These are phyloP conservation scores for Caenorhabditis elegans DNA, from an alignment of 1,140 invertebrate genomes.

Conservation along the genomic window WBcel235 BX284606.5:7743001-7743500, in stretches of 20 bases:
- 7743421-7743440: background rate
- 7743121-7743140: too few species aligned
- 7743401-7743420: constrained; percentile 22
- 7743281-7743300: background rate
- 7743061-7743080: too few species aligned
- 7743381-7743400: background rate
- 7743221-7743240: too few species aligned
- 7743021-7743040: too few species aligned
- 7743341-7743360: background rate
- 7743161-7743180: too few species aligned
- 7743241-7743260: background rate
- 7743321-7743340: background rate
- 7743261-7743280: background rate
- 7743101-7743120: too few species aligned
- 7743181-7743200: too few species aligned
- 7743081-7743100: too few species aligned
- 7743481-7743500: background rate
- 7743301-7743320: background rate
- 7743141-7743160: too few species aligned
- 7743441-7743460: background rate
- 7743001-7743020: too few species aligned
- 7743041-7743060: too few species aligned
- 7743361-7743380: constrained; percentile 22
- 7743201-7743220: too few species aligned
- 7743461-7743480: background rate